A percentile compares a stretch with the other conserved stretches of the same genome.
Evolutionary conservation across 2,797 vertebrate species (phyloP).

Genomic region (Hemibagrus guttatus): DNA sequence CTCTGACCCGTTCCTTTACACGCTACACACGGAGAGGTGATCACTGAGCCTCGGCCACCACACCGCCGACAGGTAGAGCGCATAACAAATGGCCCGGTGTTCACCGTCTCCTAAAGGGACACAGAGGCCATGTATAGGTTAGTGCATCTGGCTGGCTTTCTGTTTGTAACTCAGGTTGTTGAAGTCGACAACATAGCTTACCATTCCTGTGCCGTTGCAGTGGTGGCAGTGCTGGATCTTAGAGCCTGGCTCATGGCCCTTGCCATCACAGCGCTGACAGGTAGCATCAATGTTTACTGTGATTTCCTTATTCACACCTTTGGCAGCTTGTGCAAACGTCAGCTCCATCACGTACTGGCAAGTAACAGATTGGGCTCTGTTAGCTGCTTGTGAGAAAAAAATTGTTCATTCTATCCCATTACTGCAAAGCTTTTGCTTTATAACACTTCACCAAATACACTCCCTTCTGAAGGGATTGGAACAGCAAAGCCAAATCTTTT

Average conservation of each 20-base stretch:
- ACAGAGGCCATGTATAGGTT: neutral
- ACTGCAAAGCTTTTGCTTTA: neutral
- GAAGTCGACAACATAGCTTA: constrained; percentile 63
- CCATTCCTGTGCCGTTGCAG: constrained; percentile 94
- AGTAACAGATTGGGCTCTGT: neutral
- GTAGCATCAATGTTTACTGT: constrained; percentile 80
- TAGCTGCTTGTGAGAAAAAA: neutral
- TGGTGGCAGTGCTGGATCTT: constrained; percentile 88
- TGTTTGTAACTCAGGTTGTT: neutral
- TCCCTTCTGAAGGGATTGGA: neutral
- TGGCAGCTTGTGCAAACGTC: constrained; percentile 94
- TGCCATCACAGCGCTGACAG: constrained; percentile 88
- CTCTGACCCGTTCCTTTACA: constrained; percentile 89
- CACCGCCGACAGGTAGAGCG: constrained; percentile 93
- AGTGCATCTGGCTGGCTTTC: neutral
- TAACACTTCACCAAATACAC: neutral
- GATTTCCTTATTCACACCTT: constrained; percentile 97
- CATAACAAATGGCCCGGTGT: constrained; percentile 97
- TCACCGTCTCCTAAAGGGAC: constrained; percentile 87
- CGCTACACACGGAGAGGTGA: constrained; percentile 81
- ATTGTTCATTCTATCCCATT: neutral
- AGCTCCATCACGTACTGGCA: constrained; percentile 92
- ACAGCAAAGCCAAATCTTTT: neutral
- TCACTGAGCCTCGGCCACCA: constrained; percentile 83
- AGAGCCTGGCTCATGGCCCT: constrained; percentile 90